A percentile compares a stretch with the other conserved stretches of the same genome.
phyloP scores from a whole-genome alignment of 2,888 invertebrate species.

The Polia nebulosa region DNA sequence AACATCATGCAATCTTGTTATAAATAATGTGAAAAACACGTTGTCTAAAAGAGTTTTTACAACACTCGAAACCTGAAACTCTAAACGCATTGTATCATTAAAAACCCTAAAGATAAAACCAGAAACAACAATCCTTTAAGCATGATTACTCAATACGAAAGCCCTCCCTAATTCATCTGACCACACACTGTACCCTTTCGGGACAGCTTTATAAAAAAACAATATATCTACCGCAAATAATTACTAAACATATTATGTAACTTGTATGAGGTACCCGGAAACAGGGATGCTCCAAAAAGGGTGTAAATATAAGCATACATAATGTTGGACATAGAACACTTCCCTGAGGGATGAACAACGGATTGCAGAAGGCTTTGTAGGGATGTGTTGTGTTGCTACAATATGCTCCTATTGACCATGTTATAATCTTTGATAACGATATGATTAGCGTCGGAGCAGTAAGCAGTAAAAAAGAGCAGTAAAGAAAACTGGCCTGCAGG shows the following conservation, averaged over 20 bases:
- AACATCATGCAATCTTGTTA: neutral
- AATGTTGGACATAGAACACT: slow-evolving; percentile 33
- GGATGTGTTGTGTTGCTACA: neutral
- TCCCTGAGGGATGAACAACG: slow-evolving; percentile 27
- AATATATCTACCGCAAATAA: slow-evolving; percentile 47
- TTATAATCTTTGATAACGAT: neutral
- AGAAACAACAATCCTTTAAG: neutral
- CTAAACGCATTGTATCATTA: too few relatives aligned
- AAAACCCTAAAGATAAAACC: neutral
- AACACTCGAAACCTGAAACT: too few relatives aligned
- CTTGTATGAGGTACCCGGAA: slow-evolving; percentile 24
- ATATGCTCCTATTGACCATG: slow-evolving; percentile 4
- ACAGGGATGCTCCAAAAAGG: slow-evolving; percentile 35
- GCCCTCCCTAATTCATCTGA: slow-evolving; percentile 28
- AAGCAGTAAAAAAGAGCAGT: too few relatives aligned
- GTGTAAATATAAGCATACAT: slow-evolving; percentile 50
- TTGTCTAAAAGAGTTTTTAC: neutral
- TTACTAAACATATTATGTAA: slow-evolving; percentile 32
- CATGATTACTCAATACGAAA: slow-evolving; percentile 11
- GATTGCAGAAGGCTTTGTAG: neutral
- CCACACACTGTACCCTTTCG: slow-evolving; percentile 24
- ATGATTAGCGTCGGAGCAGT: too few relatives aligned
- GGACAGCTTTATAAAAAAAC: slow-evolving; percentile 48
- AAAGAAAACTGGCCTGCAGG: too few relatives aligned
- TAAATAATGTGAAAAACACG: neutral